Conservation (phyloP, 2,113 vertebrate genomes). For the Hemiscyllium ocellatum region DNA sequence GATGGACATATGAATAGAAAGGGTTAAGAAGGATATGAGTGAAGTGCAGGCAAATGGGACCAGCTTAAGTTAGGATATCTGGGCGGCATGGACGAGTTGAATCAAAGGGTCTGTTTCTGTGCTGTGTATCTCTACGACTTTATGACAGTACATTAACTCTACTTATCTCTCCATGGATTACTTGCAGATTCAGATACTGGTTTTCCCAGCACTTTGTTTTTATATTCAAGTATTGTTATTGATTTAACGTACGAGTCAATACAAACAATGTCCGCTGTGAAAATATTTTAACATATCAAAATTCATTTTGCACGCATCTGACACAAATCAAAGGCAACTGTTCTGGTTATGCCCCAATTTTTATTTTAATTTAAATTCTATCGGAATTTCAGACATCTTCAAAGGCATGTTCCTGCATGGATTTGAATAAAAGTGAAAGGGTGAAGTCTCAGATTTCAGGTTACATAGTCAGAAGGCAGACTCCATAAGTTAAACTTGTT, state of each 20-base stretch:
- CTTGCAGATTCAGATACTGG: too few relatives aligned
- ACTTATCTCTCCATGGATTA: too few relatives aligned
- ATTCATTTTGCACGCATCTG: neutral
- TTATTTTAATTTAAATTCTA: neutral
- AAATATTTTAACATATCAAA: neutral
- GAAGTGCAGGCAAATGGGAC: too few relatives aligned
- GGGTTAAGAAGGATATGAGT: too few relatives aligned
- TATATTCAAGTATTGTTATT: neutral
- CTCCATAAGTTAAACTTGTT: neutral
- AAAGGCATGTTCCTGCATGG: neutral
- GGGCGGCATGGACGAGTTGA: too few relatives aligned
- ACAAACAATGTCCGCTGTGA: too few relatives aligned
- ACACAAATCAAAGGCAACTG: neutral
- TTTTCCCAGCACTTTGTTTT: too few relatives aligned
- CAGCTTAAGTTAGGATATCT: too few relatives aligned
- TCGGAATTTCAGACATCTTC: neutral
- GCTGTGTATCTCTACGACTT: too few relatives aligned
- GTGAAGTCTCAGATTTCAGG: neutral
- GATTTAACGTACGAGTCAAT: neutral
- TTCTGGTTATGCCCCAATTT: neutral
- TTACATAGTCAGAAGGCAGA: neutral
- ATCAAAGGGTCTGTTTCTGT: too few relatives aligned
- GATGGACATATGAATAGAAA: too few relatives aligned
- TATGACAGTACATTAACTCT: too few relatives aligned
- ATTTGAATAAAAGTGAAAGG: neutral